Evolutionary conservation across 2,797 vertebrate genomes (phyloP).

Genomic region (Sandelia bainsii): DNA sequence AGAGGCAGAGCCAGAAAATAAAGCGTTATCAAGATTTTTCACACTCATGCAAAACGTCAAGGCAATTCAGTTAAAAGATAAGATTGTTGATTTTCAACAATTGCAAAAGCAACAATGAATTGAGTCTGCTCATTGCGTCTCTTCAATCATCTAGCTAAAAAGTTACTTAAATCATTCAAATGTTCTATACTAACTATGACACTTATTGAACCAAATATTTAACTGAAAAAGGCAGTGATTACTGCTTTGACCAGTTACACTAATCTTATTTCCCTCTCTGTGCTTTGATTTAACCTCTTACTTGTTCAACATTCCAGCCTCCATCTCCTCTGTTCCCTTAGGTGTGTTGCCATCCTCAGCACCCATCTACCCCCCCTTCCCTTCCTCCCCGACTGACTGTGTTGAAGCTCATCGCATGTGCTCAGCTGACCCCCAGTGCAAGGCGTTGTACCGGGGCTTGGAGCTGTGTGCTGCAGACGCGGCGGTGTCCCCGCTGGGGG

Average conservation of each 20-base stretch:
- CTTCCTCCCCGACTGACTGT: slow-evolving; percentile 79
- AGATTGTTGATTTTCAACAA: too few species aligned
- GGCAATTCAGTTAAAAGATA: too few species aligned
- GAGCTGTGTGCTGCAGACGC: slow-evolving; percentile 85
- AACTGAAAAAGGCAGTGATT: too few species aligned
- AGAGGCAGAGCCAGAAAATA: too few species aligned
- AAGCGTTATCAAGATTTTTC: too few species aligned
- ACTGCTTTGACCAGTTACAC: neutral
- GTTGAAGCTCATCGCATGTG: slow-evolving; percentile 86
- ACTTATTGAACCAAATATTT: too few species aligned
- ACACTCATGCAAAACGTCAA: too few species aligned
- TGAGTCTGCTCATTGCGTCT: too few species aligned
- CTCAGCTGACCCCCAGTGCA: slow-evolving; percentile 81
- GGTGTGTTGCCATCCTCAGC: slow-evolving; percentile 53
- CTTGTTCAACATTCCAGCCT: neutral
- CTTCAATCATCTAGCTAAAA: too few species aligned
- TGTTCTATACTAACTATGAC: too few species aligned
- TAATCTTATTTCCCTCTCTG: neutral
- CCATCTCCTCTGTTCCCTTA: slow-evolving; percentile 14
- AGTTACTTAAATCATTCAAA: too few species aligned
- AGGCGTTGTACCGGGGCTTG: slow-evolving; percentile 85
- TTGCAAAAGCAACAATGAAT: too few species aligned
- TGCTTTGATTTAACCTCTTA: neutral
- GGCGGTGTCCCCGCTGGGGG: slow-evolving; percentile 67
- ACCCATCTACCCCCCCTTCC: slow-evolving; percentile 32